Evolutionary conservation across 2,797 vertebrate species (phyloP).

Genomic region (Periophthalmus magnuspinnatus): DNA sequence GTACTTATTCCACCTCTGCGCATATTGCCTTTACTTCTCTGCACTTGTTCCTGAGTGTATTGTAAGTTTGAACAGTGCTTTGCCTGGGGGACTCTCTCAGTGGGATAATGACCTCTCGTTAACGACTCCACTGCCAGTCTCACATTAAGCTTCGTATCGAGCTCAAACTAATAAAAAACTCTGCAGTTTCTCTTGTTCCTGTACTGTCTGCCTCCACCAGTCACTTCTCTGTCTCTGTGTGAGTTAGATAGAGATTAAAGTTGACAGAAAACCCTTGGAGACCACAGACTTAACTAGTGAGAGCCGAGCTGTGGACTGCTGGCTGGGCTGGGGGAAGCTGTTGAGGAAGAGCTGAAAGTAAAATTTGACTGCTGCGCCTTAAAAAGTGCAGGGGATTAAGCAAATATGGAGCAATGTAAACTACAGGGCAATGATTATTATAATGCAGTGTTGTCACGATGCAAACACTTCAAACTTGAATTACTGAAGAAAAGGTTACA

Average conservation of each 20-base stretch:
- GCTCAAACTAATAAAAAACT: conserved; percentile 44
- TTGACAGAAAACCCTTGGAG: conserved; percentile 51
- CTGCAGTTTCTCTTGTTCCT: conserved; percentile 20
- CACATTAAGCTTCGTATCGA: conserved; percentile 28
- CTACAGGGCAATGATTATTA: conserved; percentile 8
- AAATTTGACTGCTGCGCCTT: conserved; percentile 20
- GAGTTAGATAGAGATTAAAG: conserved; percentile 56
- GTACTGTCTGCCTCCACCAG: conserved; percentile 7
- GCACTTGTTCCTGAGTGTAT: conserved; percentile 18
- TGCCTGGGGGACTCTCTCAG: conserved; percentile 29
- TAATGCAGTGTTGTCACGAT: neutral
- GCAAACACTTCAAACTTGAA: too few relatives aligned
- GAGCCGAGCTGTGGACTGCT: conserved; percentile 24
- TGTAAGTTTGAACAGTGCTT: conserved; percentile 5
- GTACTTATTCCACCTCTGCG: neutral
- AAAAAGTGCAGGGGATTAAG: conserved; percentile 14
- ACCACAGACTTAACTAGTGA: conserved; percentile 32
- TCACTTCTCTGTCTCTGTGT: neutral
- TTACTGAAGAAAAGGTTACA: too few relatives aligned
- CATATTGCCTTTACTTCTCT: neutral
- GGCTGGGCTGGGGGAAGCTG: conserved; percentile 36
- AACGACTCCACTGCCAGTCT: conserved; percentile 39
- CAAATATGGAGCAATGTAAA: conserved; percentile 10
- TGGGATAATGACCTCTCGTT: conserved; percentile 49
- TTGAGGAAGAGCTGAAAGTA: conserved; percentile 37